These are phyloP conservation scores for Scatophagus argus DNA, from an alignment of 2,113 vertebrate species.

Conservation along the genomic window DNA sequence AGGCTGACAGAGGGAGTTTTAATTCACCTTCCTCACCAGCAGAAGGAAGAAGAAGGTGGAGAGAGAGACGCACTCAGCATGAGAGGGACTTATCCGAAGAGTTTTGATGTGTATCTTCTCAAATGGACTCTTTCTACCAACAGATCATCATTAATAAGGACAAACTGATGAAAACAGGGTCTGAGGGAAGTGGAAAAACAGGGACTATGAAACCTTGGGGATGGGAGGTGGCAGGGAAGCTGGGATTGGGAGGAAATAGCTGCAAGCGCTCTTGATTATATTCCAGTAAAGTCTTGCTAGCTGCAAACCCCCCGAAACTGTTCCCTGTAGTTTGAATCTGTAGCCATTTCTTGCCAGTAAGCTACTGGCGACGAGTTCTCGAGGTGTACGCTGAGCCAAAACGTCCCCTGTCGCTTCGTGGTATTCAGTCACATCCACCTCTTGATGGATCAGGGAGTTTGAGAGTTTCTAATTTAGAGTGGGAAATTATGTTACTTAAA, in stretches of 20 bases:
- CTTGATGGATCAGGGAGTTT: not conserved
- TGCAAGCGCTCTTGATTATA: not conserved
- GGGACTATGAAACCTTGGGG: not conserved
- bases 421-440: constrained; percentile 45
- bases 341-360: constrained; percentile 45
- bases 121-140: not conserved
- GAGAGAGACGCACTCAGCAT: constrained; percentile 6
- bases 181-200: not conserved
- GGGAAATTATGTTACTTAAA: not conserved
- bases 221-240: constrained; percentile 11
- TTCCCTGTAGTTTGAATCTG: constrained; percentile 26
- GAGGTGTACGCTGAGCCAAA: not conserved
- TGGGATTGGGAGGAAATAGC: not conserved
- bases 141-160: not conserved
- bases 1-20: not conserved
- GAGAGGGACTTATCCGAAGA: not conserved
- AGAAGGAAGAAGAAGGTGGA: not conserved
- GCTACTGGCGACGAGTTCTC: constrained; percentile 27
- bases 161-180: not conserved
- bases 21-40: constrained; percentile 25
- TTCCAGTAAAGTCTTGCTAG: constrained; percentile 37
- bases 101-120: not conserved
- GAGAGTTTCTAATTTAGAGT: constrained; percentile 3
- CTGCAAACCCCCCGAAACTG: constrained; percentile 19
- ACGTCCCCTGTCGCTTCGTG: not conserved